Percentiles rank a stretch among this genome's conserved stretches.
These are phyloP conservation scores for Desmophyllum pertusum DNA, from an alignment of 92 coral and sea anemone genomes.

Conservation along the genomic window DNA sequence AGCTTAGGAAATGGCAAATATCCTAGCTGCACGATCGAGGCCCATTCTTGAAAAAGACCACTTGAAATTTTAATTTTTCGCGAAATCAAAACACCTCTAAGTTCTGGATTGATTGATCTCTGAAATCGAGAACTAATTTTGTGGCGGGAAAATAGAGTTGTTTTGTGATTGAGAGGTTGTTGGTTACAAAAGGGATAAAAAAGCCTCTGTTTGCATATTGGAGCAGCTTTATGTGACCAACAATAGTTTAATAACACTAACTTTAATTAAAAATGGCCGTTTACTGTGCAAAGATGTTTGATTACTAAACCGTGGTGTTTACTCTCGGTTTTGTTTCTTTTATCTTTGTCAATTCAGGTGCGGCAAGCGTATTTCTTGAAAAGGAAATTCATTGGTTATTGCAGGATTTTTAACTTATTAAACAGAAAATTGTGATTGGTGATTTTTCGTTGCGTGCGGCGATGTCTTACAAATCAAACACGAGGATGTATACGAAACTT, in stretches of 20 bases:
- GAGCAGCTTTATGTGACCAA: constrained; percentile 92
- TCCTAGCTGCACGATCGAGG: constrained; percentile 1
- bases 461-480: constrained; percentile 19
- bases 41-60: constrained; percentile 14
- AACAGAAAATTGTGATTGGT: constrained; percentile 31
- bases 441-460: constrained; percentile 1
- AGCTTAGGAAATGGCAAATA: constrained; percentile 73
- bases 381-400: constrained; percentile 43
- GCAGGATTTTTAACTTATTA: constrained; percentile 23
- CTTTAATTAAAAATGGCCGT: constrained; percentile 97
- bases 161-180: constrained; percentile 14
- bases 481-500: constrained; percentile 32
- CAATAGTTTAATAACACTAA: constrained; percentile 96
- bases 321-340: constrained; percentile 65
- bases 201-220: constrained; percentile 58
- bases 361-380: constrained; percentile 29
- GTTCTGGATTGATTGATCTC: constrained; percentile 2
- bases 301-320: constrained; percentile 75
- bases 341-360: constrained; percentile 86
- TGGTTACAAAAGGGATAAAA: constrained; percentile 40
- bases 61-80: constrained; percentile 25
- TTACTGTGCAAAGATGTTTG: constrained; percentile 95
- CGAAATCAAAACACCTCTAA: constrained; percentile 9
- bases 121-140: constrained; percentile 24
- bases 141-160: constrained; percentile 26